A percentile compares a stretch with the other conserved stretches of the same genome.
Conservation (phyloP, 2,888 invertebrate species). For the Drosophila birchii region DNA sequence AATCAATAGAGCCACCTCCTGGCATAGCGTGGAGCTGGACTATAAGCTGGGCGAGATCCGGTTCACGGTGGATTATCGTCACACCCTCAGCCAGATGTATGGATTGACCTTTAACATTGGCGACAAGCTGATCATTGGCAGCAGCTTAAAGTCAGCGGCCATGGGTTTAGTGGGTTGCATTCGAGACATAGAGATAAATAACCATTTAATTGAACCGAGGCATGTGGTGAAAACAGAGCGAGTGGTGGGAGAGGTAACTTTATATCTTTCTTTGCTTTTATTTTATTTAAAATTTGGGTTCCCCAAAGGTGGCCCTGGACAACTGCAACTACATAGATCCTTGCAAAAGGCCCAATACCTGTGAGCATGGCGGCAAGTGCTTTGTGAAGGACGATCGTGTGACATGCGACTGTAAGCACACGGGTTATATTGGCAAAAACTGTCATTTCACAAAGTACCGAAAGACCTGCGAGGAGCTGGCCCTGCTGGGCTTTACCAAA, state of each 20-base stretch:
- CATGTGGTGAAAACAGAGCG: constrained; percentile 92
- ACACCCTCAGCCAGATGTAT: constrained; percentile 89
- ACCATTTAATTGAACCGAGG: constrained; percentile 91
- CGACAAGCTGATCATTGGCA: constrained; percentile 91
- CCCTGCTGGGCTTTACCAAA: constrained; percentile 93
- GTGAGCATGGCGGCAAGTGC: constrained; percentile 96
- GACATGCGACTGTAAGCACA: constrained; percentile 95
- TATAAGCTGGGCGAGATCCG: constrained; percentile 91
- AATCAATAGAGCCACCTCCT: constrained; percentile 91
- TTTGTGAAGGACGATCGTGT: constrained; percentile 94
- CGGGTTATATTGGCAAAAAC: constrained; percentile 96
- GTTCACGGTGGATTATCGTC: constrained; percentile 90
- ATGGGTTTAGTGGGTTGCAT: constrained; percentile 95
- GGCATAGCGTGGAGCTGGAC: constrained; percentile 93
- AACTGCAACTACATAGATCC: constrained; percentile 96
- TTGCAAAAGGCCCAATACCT: constrained; percentile 94
- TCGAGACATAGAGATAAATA: constrained; percentile 94
- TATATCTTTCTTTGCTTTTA: no score
- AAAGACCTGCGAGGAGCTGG: constrained; percentile 96
- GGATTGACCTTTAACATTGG: constrained; percentile 89
- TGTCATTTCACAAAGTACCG: constrained; percentile 97
- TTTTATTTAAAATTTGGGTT: background rate
- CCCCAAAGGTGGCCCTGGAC: constrained; percentile 90
- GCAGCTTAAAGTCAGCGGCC: constrained; percentile 90
- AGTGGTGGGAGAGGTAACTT: constrained; percentile 90